These are phyloP conservation scores for Enteromius viviparus DNA, from an alignment of 2,797 vertebrate species.

Conservation along the genomic window DNA sequence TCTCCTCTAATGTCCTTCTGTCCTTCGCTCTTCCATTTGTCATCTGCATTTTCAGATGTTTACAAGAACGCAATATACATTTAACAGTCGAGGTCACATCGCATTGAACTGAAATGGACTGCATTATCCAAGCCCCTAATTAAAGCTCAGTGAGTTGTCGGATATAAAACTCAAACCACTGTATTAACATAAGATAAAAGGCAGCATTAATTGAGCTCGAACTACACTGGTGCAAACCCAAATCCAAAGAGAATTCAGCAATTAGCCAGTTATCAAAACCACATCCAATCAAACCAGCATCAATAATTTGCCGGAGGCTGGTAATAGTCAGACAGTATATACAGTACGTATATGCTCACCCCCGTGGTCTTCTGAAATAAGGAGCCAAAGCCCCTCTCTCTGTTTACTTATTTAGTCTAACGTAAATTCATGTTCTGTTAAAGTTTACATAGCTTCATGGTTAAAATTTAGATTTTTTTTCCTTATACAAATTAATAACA, in stretches of 20 bases:
- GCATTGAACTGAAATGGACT: slow-evolving; percentile 12
- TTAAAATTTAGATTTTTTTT: background rate
- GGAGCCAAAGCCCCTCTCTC: background rate
- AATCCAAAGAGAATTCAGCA: slow-evolving; percentile 44
- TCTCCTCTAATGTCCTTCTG: slow-evolving; percentile 9
- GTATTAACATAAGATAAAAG: slow-evolving; percentile 40
- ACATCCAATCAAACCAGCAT: slow-evolving; percentile 37
- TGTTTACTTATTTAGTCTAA: slow-evolving; percentile 1
- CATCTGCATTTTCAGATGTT: slow-evolving; percentile 23
- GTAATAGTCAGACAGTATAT: slow-evolving; percentile 17
- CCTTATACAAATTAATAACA: background rate
- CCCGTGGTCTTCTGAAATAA: slow-evolving; percentile 7
- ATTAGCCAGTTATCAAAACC: slow-evolving; percentile 40
- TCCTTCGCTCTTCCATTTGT: background rate
- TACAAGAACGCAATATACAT: slow-evolving; percentile 18
- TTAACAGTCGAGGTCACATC: slow-evolving; percentile 21
- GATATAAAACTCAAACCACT: slow-evolving; percentile 20
- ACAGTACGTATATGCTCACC: slow-evolving; percentile 1
- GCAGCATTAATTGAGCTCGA: slow-evolving; percentile 33
- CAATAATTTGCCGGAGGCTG: slow-evolving; percentile 36
- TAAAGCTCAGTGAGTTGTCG: slow-evolving; percentile 28
- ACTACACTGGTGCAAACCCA: slow-evolving; percentile 17
- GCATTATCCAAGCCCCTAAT: slow-evolving; percentile 10
- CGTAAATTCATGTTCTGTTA: slow-evolving; percentile 2
- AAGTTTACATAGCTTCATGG: background rate